Conservation (phyloP, 2,888 invertebrate species). For the Papilio gigon region DNA sequence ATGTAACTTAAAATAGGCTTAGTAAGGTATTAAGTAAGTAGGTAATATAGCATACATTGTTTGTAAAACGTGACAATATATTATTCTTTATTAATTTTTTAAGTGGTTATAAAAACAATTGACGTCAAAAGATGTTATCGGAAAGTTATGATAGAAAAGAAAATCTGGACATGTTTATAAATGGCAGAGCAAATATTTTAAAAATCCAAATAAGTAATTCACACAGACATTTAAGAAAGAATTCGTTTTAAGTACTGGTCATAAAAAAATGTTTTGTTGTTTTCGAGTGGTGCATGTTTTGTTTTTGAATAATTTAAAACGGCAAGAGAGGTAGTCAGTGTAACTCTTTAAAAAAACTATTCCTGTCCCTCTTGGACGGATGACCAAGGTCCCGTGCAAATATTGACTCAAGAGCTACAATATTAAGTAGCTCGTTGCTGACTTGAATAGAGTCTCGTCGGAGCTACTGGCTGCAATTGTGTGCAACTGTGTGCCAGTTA, state of each 20-base stretch:
- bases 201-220: neutral
- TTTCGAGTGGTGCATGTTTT: constrained; percentile 19
- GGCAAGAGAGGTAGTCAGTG: constrained; percentile 21
- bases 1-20: constrained; percentile 1
- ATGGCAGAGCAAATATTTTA: neutral
- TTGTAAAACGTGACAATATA: constrained; percentile 33
- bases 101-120: constrained; percentile 30
- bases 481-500: constrained; percentile 42
- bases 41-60: constrained; percentile 24
- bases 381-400: constrained; percentile 75
- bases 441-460: constrained; percentile 67
- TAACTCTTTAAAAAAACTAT: constrained; percentile 42
- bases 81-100: constrained; percentile 31
- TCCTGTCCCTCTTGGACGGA: constrained; percentile 68
- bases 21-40: neutral
- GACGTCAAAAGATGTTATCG: constrained; percentile 37
- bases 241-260: neutral
- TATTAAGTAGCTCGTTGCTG: constrained; percentile 76
- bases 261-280: constrained; percentile 5
- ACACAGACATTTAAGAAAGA: neutral
- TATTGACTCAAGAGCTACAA: constrained; percentile 69
- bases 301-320: constrained; percentile 27
- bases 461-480: constrained; percentile 51
- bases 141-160: neutral
- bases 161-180: constrained; percentile 10